Evolutionary conservation across 2,888 invertebrate genomes (phyloP).

Genomic region (Dilophus febrilis): DNA sequence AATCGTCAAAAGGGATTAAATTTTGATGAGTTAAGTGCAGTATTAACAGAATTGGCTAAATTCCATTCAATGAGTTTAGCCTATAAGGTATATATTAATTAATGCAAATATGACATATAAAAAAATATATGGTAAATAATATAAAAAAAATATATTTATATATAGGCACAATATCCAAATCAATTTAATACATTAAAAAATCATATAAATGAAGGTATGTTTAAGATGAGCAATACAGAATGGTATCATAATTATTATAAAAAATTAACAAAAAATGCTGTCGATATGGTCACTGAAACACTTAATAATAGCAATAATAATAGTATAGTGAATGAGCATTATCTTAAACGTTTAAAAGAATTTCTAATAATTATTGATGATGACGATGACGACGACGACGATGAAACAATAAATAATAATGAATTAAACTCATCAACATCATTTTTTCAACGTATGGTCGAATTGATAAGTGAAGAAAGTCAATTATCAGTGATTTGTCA

Average conservation of each 20-base stretch:
- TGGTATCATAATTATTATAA: slow-evolving; percentile 53
- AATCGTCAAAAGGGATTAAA: slow-evolving; percentile 43
- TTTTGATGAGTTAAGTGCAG: slow-evolving; percentile 39
- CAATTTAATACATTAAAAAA: slow-evolving; percentile 33
- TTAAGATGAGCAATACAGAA: slow-evolving; percentile 43
- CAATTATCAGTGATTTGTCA: slow-evolving; percentile 53
- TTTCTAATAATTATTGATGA: slow-evolving; percentile 48
- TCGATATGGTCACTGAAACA: slow-evolving; percentile 34
- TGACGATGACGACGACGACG: too few relatives aligned
- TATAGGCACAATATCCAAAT: slow-evolving; percentile 32
- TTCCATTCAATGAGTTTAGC: slow-evolving; percentile 48
- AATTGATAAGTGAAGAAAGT: slow-evolving; percentile 41
- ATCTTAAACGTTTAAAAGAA: slow-evolving; percentile 38
- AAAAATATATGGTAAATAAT: neutral
- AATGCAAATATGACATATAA: neutral
- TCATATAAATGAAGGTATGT: slow-evolving; percentile 37
- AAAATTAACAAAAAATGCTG: slow-evolving; percentile 43
- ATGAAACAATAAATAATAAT: too few relatives aligned
- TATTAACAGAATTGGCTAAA: slow-evolving; percentile 41
- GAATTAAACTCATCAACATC: too few relatives aligned
- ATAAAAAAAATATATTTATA: neutral
- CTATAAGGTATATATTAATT: slow-evolving; percentile 29
- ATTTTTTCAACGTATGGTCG: slow-evolving; percentile 50
- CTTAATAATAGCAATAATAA: too few relatives aligned
- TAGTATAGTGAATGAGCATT: slow-evolving; percentile 32